These are phyloP conservation scores for Gallinago jamesoni DNA, from an alignment of 2,113 vertebrate species.

Conservation along the genomic window DNA sequence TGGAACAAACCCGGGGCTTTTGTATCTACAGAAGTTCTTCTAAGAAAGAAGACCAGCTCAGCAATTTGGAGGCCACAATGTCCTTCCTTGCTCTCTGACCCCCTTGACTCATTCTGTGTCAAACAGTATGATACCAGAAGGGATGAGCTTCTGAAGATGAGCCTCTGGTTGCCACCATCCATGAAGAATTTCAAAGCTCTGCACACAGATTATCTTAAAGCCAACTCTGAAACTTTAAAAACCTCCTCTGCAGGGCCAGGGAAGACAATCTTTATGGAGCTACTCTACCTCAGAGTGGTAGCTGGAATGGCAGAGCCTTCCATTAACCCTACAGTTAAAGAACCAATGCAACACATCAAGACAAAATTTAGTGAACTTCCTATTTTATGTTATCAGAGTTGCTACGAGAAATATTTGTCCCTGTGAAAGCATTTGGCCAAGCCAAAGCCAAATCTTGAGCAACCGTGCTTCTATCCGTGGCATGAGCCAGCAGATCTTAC, in stretches of 20 bases:
- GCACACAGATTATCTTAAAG: background rate
- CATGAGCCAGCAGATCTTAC: background rate
- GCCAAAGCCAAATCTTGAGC: background rate
- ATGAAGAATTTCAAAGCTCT: background rate
- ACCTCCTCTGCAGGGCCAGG: background rate
- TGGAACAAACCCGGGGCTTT: background rate
- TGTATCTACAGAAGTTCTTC: background rate
- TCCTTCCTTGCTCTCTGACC: background rate
- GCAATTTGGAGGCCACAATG: background rate
- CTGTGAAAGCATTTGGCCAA: background rate
- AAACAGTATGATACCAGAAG: rapidly evolving
- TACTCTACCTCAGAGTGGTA: background rate
- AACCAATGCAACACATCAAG: background rate
- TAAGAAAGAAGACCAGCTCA: background rate
- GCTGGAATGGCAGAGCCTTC: background rate
- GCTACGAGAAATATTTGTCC: background rate
- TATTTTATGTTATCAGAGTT: background rate
- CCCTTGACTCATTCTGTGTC: background rate
- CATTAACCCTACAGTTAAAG: background rate
- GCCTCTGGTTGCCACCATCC: background rate
- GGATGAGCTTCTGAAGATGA: background rate
- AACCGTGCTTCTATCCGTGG: background rate
- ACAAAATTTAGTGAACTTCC: background rate
- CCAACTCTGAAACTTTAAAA: background rate
- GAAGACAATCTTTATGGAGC: background rate